These are phyloP conservation scores for Lycocerus yunnanus DNA, from an alignment of 2,888 invertebrate genomes.

Conservation along the genomic window DNA sequence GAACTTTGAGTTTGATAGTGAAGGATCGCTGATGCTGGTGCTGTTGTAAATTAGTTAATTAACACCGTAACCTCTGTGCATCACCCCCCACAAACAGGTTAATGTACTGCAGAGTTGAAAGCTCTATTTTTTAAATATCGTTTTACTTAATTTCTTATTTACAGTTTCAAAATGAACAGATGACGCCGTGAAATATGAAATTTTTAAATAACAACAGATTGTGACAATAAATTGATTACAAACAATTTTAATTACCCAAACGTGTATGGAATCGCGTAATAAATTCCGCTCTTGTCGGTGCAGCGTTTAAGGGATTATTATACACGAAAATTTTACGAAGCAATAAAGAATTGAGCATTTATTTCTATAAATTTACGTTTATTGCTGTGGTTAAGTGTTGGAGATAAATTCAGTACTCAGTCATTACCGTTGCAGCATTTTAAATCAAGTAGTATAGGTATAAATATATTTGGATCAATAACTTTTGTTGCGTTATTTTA, in stretches of 20 bases:
- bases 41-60: constrained; percentile 51
- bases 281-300: background rate
- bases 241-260: background rate
- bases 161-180: background rate
- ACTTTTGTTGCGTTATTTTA: background rate
- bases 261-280: background rate
- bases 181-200: background rate
- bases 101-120: constrained; percentile 40
- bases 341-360: background rate
- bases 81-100: constrained; percentile 45
- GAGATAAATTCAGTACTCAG: background rate
- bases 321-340: background rate
- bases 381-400: background rate
- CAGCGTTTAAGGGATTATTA: background rate
- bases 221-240: background rate
- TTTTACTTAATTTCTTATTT: background rate
- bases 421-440: background rate
- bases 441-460: background rate
- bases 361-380: background rate
- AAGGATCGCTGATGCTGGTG: constrained; percentile 32
- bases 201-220: background rate
- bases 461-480: background rate
- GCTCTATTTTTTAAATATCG: background rate
- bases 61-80: constrained; percentile 47
- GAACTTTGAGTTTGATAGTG: constrained; percentile 28